These are phyloP conservation scores for Grammomys surdaster DNA, from an alignment of 2,113 vertebrate genomes.

Conservation along the genomic window DNA sequence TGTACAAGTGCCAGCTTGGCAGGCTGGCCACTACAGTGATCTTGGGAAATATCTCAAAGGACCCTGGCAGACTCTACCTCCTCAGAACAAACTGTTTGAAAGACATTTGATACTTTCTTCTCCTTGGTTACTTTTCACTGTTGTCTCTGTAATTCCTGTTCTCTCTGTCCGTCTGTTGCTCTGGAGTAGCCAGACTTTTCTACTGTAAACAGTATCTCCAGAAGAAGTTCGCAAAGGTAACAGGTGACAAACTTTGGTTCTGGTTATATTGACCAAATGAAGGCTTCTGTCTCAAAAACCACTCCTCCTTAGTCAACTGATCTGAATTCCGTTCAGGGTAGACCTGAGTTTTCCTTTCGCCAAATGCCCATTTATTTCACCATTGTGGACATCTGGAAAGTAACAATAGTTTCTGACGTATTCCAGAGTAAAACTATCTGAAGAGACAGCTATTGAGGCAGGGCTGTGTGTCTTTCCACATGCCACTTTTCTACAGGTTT, in stretches of 20 bases:
- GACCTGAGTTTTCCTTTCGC: not conserved
- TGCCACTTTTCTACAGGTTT: not conserved
- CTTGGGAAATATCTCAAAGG: constrained; percentile 80
- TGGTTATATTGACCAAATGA: not conserved
- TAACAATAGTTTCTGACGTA: not conserved
- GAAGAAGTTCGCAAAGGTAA: constrained; percentile 52
- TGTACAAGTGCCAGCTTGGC: constrained; percentile 76
- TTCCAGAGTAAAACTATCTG: not conserved
- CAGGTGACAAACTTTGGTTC: not conserved
- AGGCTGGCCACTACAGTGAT: constrained; percentile 79
- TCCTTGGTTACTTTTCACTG: constrained; percentile 66
- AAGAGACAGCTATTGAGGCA: not conserved
- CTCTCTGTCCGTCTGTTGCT: constrained; percentile 20
- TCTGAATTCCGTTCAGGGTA: not conserved
- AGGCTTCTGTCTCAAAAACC: not conserved
- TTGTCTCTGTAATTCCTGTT: constrained; percentile 58
- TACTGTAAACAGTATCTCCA: not conserved
- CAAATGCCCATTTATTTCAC: not conserved
- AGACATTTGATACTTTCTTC: constrained; percentile 72
- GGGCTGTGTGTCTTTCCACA: not conserved
- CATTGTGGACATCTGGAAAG: not conserved
- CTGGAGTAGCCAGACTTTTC: constrained; percentile 53
- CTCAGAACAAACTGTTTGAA: constrained; percentile 75
- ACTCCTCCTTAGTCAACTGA: not conserved
- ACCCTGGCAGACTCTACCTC: constrained; percentile 63